Conservation (phyloP, 2,113 vertebrate species). For the Columbina picui region DNA sequence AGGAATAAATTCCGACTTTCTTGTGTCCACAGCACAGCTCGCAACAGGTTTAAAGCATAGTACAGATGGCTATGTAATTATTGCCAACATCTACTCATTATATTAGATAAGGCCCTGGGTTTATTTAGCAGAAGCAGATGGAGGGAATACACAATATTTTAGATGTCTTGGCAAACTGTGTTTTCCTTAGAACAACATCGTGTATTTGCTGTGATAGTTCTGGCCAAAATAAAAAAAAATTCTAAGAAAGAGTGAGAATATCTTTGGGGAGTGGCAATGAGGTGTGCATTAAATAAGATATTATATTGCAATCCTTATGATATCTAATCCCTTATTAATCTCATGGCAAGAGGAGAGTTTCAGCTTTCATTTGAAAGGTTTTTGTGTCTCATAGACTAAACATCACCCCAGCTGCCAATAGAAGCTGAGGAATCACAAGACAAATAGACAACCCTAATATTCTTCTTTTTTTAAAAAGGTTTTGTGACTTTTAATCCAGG, state of each 20-base stretch:
- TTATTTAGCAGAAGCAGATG: slow-evolving; percentile 73
- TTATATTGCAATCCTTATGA: neutral
- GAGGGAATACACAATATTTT: slow-evolving; percentile 69
- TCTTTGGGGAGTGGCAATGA: neutral
- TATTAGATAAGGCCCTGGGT: slow-evolving; percentile 62
- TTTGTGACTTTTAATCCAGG: neutral
- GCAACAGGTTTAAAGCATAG: slow-evolving; percentile 48
- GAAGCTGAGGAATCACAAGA: neutral
- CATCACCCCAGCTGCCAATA: neutral
- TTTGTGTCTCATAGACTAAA: neutral
- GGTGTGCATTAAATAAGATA: neutral
- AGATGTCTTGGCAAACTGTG: slow-evolving; percentile 65
- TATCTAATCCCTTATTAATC: neutral
- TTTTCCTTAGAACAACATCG: slow-evolving; percentile 59
- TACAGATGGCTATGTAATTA: slow-evolving; percentile 59
- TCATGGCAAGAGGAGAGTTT: neutral
- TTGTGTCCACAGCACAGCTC: slow-evolving; percentile 1
- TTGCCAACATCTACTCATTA: slow-evolving; percentile 67
- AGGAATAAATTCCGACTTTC: slow-evolving; percentile 28
- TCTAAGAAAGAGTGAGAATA: neutral
- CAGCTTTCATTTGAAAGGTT: neutral
- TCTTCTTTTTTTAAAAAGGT: neutral
- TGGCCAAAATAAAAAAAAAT: slow-evolving; percentile 7
- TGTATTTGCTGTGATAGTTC: slow-evolving; percentile 19
- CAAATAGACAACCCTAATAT: neutral